A percentile compares a stretch with the other conserved stretches of the same genome.
Evolutionary conservation across 2,888 invertebrate genomes (phyloP).

Genomic region (Diaperis boleti): DNA sequence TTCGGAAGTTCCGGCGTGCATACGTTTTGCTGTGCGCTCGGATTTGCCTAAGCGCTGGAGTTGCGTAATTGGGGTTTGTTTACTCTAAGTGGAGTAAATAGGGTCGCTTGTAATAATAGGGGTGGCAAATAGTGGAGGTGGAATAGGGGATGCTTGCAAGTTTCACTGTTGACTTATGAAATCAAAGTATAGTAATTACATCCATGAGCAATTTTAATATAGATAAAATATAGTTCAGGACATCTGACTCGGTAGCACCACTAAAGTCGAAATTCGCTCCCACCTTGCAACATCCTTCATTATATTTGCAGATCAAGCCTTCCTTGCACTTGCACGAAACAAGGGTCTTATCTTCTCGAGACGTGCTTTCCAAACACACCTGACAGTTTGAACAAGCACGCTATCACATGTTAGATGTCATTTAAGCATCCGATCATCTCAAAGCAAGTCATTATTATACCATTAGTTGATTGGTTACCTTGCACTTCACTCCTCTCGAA

Average conservation of each 20-base stretch:
- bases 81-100: neutral
- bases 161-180: too few relatives aligned
- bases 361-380: conserved; percentile 8
- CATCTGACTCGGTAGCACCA: too few relatives aligned
- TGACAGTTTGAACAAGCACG: conserved; percentile 16
- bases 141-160: too few relatives aligned
- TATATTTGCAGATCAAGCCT: neutral
- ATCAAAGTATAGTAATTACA: too few relatives aligned
- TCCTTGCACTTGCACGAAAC: conserved; percentile 9
- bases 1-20: conserved; percentile 7
- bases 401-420: conserved; percentile 19
- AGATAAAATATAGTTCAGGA: too few relatives aligned
- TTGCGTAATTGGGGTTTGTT: conserved; percentile 7
- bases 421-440: conserved; percentile 9
- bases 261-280: too few relatives aligned
- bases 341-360: conserved; percentile 10
- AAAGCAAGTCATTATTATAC: conserved; percentile 12
- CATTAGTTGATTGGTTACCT: conserved; percentile 14
- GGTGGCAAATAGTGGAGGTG: too few relatives aligned
- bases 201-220: too few relatives aligned
- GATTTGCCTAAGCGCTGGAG: conserved; percentile 1
- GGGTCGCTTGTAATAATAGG: neutral
- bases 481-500: conserved; percentile 7
- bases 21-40: conserved; percentile 3
- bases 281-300: neutral